Base-by-base conservation (phyloP, 2,888 invertebrate genomes). In the Seira sanloemensis region DNA sequence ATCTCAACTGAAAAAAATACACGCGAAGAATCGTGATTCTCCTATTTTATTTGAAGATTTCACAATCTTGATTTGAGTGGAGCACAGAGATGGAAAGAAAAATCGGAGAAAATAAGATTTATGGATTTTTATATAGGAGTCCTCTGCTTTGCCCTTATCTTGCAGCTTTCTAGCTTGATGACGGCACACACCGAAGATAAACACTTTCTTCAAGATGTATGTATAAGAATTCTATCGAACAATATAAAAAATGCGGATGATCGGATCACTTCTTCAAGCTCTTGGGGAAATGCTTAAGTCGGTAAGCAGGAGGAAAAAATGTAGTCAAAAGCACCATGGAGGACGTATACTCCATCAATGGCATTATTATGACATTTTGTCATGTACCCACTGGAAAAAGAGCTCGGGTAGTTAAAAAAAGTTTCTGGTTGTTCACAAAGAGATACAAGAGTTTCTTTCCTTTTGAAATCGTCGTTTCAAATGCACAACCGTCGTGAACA, bases 21-120 rank as follows among this genome's bases (percentile, higher is more conserved):
- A n/a, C n/a, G n/a, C n/a, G 12, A 58, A 58, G 18, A 58, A 58
- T 58, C 58, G 58, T 58, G 58, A 58, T 58, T 58, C n/a, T 58
- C 58, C 16, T 58, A n/a, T 58, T 58, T 58, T 58, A 58, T n/a
- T 58, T n/a, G 58, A 58, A n/a, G n/a, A 58, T n/a, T 58, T 58
- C 9, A 58, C 58, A 58, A 58, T 58, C 58, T 58, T 58, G 58
- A 58, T 58, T 58, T 58, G 58, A n/a, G 58, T 58, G n/a, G n/a
- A 58, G 58, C 18, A 9, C 58, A 58, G n/a, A n/a, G 12, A 58
- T 37, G 37, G 7, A 12, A 37, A 37, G 37, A 37, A 37, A 12
- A 12, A 9, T 37, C n/a, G 37, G 37, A 58, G 58, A 58, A 58
- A 58, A 58, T 16, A 58, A 58, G 58, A 58, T 58, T 58, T 58